A percentile compares a stretch with the other conserved stretches of the same genome.
phyloP scores from a whole-genome alignment of 2,888 invertebrate species.

The Leptinotarsa tumamoca region DNA sequence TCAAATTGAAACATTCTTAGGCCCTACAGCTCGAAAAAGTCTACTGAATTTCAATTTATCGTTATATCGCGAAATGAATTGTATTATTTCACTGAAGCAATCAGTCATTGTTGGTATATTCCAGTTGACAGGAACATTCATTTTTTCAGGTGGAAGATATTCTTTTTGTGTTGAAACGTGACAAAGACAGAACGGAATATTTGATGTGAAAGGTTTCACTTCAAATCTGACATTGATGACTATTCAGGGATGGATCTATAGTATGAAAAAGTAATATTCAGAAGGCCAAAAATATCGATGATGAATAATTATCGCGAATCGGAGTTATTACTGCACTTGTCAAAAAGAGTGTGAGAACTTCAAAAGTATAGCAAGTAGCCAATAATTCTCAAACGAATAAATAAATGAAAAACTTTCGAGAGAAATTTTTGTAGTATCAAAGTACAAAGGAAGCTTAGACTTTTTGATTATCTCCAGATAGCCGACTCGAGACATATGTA shows the following conservation, averaged over 20 bases:
- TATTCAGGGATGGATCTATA: neutral
- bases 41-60: neutral
- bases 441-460: no score
- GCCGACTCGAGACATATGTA: no score
- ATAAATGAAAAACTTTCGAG: no score
- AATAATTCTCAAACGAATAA: no score
- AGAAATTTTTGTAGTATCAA: no score
- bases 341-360: no score
- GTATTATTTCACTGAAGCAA: neutral
- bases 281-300: neutral
- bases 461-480: no score
- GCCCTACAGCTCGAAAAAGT: neutral
- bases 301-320: neutral
- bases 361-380: no score
- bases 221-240: neutral
- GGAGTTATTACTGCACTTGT: no score
- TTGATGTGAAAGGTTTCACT: neutral
- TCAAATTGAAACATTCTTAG: neutral
- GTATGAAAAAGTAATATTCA: neutral
- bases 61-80: neutral
- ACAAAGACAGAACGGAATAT: neutral
- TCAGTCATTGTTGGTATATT: neutral
- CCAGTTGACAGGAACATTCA: neutral
- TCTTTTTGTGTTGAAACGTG: neutral
- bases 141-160: constrained; percentile 9